Evolutionary conservation across 2,888 invertebrate genomes (phyloP), one percentile per base, ranked within the genome.

Genomic region (Brachycybe producta): DNA sequence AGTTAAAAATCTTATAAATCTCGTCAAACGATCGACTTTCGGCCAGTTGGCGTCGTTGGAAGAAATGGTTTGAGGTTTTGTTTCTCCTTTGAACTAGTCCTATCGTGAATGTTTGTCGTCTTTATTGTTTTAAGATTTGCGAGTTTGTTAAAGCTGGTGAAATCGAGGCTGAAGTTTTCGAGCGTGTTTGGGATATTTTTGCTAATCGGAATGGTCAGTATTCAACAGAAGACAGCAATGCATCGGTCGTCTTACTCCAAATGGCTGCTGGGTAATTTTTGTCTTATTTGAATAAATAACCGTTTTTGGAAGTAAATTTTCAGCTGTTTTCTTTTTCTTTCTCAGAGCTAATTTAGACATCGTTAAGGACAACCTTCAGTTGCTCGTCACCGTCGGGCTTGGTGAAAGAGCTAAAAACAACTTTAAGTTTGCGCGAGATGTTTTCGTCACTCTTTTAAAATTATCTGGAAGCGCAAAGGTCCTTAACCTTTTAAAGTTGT

Each of bases 171-270:
- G 55, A 53, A 44, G 62, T 69, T 15, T 61, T 65, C 40, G 64
- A 86, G 74, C 77, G 84, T 11, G 71, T 92, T 52, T 92, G 88
- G 82, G 84, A 88, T 66, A 79, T 79, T 60, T 87, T 85, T 63
- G 76, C 84, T 0, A 59, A 61, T 57, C 74, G 81, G 60, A 79
- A 82, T 62, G 71, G 78, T 11, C 76, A 80, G 35, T 76, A 78
- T 2, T 79, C 81, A 0, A 77, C 78, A 0, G 74, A 76, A 36
- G 82, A 87, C 54, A 80, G 84, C 48, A 74, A 80, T 48, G 76
- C 80, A 1, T 82, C 88, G 0, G 67, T 87, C 3, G 74, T 82
- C 51, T 65, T 94, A 1, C 71, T 94, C 1, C 78, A 81, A 13
- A 86, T 92, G 84, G 76, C 76, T 30, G 78, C 81, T 0, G 65